Conservation (phyloP, 2,797 vertebrate genomes). For the Xenentodon cancila region DNA sequence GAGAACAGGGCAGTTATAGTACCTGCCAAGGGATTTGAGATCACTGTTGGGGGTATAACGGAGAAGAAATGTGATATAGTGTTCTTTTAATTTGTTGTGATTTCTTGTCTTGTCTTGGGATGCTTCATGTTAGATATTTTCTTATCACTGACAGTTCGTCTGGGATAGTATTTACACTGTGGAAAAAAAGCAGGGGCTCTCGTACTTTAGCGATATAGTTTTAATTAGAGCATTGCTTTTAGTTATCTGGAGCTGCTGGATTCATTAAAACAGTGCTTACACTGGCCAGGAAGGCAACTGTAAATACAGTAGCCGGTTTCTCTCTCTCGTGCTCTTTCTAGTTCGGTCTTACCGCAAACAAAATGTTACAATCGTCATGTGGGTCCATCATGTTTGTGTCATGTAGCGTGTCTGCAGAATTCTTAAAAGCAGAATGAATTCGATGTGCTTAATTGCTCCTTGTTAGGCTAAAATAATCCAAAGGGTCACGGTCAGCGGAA, state of each 20-base stretch:
- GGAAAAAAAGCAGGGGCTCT: too few relatives aligned
- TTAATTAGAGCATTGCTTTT: too few relatives aligned
- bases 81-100: slow-evolving; percentile 41
- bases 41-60: slow-evolving; percentile 64
- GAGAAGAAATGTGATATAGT: slow-evolving; percentile 43
- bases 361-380: neutral
- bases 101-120: neutral
- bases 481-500: slow-evolving; percentile 34
- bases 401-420: neutral
- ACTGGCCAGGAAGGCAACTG: too few relatives aligned
- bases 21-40: slow-evolving; percentile 80
- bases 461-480: slow-evolving; percentile 18
- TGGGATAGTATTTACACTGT: too few relatives aligned
- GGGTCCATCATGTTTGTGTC: neutral
- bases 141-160: too few relatives aligned
- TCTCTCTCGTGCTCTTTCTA: too few relatives aligned
- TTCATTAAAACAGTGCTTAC: too few relatives aligned
- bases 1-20: slow-evolving; percentile 87
- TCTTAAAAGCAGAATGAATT: neutral
- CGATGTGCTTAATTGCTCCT: neutral
- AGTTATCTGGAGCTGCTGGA: too few relatives aligned
- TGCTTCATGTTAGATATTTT: too few relatives aligned
- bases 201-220: too few relatives aligned
- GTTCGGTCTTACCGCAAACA: too few relatives aligned
- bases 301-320: too few relatives aligned